Base-by-base conservation (phyloP, 2,797 vertebrate genomes). In the Thaleichthys pacificus region DNA sequence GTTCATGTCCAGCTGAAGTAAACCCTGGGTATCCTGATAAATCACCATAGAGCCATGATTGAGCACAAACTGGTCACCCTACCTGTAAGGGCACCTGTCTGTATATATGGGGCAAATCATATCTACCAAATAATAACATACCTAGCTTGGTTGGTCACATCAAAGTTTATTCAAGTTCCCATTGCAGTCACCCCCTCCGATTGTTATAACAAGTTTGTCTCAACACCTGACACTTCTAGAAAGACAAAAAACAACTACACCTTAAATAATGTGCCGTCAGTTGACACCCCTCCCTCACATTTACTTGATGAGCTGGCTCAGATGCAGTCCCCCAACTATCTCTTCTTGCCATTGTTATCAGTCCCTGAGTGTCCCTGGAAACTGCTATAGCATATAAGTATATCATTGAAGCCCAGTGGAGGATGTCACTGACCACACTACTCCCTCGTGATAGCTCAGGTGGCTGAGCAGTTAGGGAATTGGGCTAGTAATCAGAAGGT, bases 1-100 rank as follows among this genome's bases (percentile, higher is more conserved):
- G 70, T 54, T 62, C 68, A 67, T 57, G 78, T 79, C 85, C 85
- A 82, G 86, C 79, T 83, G 82, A 82, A 85, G 78, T 86, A 83
- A 84, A 47, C 77, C 77, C 64, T 82, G 81, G 83, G 76, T 77
- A 84, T 82, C 83, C 75, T 68, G 19, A 86, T 79, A 77, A 81
- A 83, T 72, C 71, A 73, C 51, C 4, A 56, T 56, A 3, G 51
- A 17, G 51, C 51, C 51, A 56, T n/a, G 42, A 56, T 7, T 2
- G 51, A n/a, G 15, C 51, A 56, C 51, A 17, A 56, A 56, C 19
- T 56, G 51, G 17, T 47, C 35, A 38, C 35, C 28, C 28, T 12
- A 47, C 12, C 42, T n/a, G 51, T 56, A n/a, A n/a, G 19, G 51
- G 19, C 19, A 6, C 4, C 5, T 19, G 15, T 56, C 51, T n/a